Evolutionary conservation across 2,888 invertebrate genomes (phyloP), one percentile per base, ranked within the genome.

Genomic region (Parnassius smintheus): DNA sequence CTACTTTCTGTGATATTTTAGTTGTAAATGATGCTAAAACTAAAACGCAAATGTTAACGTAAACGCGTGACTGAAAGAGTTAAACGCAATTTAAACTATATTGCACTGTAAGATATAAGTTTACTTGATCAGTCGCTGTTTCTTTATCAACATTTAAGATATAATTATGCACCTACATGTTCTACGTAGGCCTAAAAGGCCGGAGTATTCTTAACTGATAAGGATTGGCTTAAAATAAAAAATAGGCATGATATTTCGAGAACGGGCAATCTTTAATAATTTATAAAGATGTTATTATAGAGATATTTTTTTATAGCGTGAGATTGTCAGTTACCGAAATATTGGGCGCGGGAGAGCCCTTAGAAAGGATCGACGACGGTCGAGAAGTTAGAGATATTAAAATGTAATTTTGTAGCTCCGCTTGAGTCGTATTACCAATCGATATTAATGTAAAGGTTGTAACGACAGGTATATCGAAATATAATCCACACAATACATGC

Each of bases 351-450:
- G 75, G 70, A 78, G 75, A 75, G 73, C 74, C 68, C 65, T 62
- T 68, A 75, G 75, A 54, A 81, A 82, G 71, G 76, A 70, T 75
- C 74, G 78, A 83, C 76, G 68, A 75, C 67, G 60, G 76, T 80
- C 74, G 76, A 80, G 65, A 72, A 81, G 83, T 82, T 77, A 76
- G 77, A 80, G 72, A 73, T 65, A 56, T 76, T 73, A 77, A 70
- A 85, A 84, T 86, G 78, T 77, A 86, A 88, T 86, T 88, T 87
- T 68, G 83, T 86, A 87, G 84, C 87, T 86, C 88, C 86, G 87
- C 88, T 88, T 88, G 88, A 87, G 81, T 84, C 72, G 78, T 74
- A 75, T 80, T 80, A 80, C 86, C 85, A 87, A 88, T 83, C 66
- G 82, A 74, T 82, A 82, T 85, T 82, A 83, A 81, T 66, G 9